Base-by-base conservation (phyloP, 1,140 invertebrate genomes). In the Cyphomyrmex costatus region DNA sequence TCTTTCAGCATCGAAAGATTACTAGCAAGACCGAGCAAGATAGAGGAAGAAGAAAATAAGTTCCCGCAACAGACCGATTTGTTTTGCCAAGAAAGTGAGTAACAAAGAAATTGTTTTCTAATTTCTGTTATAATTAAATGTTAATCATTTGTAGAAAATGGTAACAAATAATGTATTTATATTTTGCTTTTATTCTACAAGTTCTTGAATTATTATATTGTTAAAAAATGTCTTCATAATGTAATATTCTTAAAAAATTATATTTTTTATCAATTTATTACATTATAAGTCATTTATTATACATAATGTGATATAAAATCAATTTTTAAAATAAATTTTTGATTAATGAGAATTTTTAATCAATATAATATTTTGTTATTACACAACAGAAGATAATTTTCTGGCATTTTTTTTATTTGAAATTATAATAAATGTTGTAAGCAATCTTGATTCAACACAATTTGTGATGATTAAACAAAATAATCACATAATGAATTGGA, bases 1-100 rank as follows among this genome's bases (percentile, higher is more conserved):
- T 90, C 91, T 10, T 94, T 94, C 53, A 94, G 94, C 70, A 94
- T 94, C 73, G 94, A 94, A 58, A 93, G 94, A 86, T 85, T 94
- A 33, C 83, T 94, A 73, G 93, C 93, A 42, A 42, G 8, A 12
- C 93, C 93, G 0, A 88, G 61, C 14, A 86, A 88, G 51, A 90
- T 86, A 33, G 60, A 24, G 0, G 36, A 65, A 63, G 76, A 68
- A 42, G 60, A 91, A 0, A 60, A 86, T 14, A 87, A 60, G 12
- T 76, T 79, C 3, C 14, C 60, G 2, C 46, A 73, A 63, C 70
- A 56, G 1, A 79, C 73, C 6, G 77, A 90, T 16, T 27, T 84
- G 0, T 90, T 86, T 2, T 68, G 71, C 7, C 79, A 88, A 12
- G 83, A 90, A 86, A 66, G 89, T 90, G 76, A 90, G 89, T 90